These are phyloP conservation scores for Willisornis vidua DNA, from an alignment of 2,113 vertebrate species.

Conservation along the genomic window DNA sequence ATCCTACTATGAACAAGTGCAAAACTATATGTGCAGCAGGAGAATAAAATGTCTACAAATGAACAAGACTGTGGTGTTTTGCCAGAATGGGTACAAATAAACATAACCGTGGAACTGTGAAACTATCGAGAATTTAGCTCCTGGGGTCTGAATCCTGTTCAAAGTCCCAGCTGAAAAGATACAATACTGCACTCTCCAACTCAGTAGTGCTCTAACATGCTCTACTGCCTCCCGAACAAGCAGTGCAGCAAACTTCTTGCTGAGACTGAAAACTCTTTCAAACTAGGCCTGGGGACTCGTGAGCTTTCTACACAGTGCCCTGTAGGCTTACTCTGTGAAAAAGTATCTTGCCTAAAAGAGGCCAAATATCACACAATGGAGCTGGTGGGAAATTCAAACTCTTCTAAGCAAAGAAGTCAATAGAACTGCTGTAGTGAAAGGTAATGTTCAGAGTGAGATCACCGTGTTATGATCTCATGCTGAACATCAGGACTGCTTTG, in stretches of 20 bases:
- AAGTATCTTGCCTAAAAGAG: slow-evolving; percentile 40
- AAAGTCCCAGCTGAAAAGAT: slow-evolving; percentile 11
- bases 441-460: slow-evolving; percentile 60
- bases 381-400: slow-evolving; percentile 58
- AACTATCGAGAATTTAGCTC: neutral
- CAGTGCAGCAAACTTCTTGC: slow-evolving; percentile 30
- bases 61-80: neutral
- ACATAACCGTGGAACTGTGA: neutral
- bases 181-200: neutral
- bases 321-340: slow-evolving; percentile 34
- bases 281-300: slow-evolving; percentile 27
- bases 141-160: neutral
- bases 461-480: slow-evolving; percentile 62
- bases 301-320: slow-evolving; percentile 41
- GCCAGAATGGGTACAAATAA: neutral
- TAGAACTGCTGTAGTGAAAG: slow-evolving; percentile 39
- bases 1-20: neutral
- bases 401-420: slow-evolving; percentile 46
- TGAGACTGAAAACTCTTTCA: slow-evolving; percentile 48
- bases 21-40: neutral
- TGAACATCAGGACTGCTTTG: slow-evolving; percentile 39
- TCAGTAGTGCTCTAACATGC: neutral
- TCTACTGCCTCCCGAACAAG: neutral
- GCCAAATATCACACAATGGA: slow-evolving; percentile 53
- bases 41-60: neutral